These are phyloP conservation scores for Eulemur mongoz DNA, from an alignment of 2,797 vertebrate species.

Conservation along the genomic window DNA sequence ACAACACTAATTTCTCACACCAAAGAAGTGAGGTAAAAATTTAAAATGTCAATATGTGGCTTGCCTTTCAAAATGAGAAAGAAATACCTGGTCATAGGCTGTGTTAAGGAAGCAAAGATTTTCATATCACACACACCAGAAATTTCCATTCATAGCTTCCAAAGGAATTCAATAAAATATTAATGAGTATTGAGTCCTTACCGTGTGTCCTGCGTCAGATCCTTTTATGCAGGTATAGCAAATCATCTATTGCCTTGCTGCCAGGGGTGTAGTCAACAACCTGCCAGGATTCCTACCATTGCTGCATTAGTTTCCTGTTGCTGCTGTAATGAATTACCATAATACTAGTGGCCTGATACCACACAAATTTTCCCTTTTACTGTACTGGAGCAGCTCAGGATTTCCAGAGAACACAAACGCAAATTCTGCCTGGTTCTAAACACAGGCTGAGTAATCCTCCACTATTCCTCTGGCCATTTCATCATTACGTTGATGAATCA, in stretches of 20 bases:
- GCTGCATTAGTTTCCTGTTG: background rate
- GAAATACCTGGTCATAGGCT: background rate
- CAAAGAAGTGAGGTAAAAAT: background rate
- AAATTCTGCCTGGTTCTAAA: background rate
- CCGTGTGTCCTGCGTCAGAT: background rate
- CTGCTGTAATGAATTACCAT: background rate
- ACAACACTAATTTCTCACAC: background rate
- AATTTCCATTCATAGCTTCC: background rate
- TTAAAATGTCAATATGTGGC: background rate
- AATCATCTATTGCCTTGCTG: background rate
- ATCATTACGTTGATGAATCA: background rate
- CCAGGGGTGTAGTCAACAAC: background rate
- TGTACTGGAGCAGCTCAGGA: background rate
- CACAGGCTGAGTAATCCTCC: background rate
- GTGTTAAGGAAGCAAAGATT: background rate
- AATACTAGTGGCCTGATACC: background rate
- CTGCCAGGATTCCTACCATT: background rate
- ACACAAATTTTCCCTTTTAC: background rate
- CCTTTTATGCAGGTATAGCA: background rate
- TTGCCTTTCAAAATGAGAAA: slow-evolving; percentile 11
- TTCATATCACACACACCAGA: background rate
- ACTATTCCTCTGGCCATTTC: background rate
- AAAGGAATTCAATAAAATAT: background rate
- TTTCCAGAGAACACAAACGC: background rate
- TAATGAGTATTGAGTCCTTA: background rate